phyloP scores from a whole-genome alignment of 2,888 invertebrate genomes.

The Thereva nobilitata region DNA sequence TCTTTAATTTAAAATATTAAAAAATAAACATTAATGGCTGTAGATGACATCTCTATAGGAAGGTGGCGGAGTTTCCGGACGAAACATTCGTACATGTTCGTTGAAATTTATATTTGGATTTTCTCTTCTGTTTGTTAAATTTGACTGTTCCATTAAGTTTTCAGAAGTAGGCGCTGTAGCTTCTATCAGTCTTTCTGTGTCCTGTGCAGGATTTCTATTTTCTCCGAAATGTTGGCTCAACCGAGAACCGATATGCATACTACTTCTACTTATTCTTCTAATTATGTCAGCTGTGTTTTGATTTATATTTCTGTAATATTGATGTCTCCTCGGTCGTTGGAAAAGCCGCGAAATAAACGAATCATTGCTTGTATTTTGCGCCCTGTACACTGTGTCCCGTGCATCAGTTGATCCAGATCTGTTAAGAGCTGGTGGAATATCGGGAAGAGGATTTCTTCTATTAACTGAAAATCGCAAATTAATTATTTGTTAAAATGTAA shows the following conservation, averaged over 20 bases:
- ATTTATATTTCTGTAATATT: constrained; percentile 54
- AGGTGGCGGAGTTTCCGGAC: constrained; percentile 56
- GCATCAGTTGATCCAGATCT: constrained; percentile 36
- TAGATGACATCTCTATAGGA: constrained; percentile 51
- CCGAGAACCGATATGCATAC: constrained; percentile 43
- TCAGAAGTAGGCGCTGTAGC: constrained; percentile 5
- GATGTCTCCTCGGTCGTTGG: constrained; percentile 53
- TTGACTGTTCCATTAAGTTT: not conserved
- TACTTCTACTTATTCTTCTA: constrained; percentile 55
- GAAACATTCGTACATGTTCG: constrained; percentile 1
- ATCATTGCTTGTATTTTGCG: constrained; percentile 11
- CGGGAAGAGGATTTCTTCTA: not conserved
- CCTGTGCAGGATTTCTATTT: constrained; percentile 37
- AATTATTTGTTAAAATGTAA: no score
- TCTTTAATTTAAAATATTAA: not conserved
- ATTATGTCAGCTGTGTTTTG: constrained; percentile 55
- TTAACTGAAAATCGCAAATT: no score
- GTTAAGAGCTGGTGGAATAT: constrained; percentile 21
- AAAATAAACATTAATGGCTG: constrained; percentile 1
- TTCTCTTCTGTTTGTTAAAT: not conserved
- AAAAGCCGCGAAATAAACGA: constrained; percentile 53
- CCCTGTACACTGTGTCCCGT: constrained; percentile 9
- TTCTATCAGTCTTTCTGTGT: constrained; percentile 7
- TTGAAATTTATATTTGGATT: not conserved
- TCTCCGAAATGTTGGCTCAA: constrained; percentile 46